These are phyloP conservation scores for Stichopus chloronotus DNA, from an alignment of 35 echinoderm and acorn worm species.

Conservation along the genomic window DNA sequence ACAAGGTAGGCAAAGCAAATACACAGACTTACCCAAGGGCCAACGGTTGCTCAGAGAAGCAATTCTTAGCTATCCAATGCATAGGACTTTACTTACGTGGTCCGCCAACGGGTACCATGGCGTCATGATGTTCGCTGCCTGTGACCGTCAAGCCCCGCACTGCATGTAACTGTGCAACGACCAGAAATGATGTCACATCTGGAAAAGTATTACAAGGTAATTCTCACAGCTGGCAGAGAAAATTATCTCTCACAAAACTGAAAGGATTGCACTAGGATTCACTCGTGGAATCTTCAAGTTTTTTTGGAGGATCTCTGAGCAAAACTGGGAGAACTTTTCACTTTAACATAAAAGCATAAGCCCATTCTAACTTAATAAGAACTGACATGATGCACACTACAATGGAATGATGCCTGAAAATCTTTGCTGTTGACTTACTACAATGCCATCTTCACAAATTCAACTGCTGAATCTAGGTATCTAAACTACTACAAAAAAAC, in stretches of 20 bases:
- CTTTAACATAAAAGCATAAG: no score
- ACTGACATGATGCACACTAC: no score
- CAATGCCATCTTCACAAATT: no score
- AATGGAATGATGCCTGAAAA: no score
- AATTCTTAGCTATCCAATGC: background rate
- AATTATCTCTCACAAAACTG: background rate
- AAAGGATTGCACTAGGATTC: background rate
- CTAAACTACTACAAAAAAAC: no score
- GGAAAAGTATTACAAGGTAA: conserved; percentile 2
- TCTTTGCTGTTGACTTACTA: no score
- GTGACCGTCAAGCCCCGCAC: conserved; percentile 68
- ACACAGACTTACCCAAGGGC: background rate
- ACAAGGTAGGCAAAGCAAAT: background rate
- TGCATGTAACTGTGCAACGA: conserved; percentile 46
- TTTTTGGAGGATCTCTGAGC: background rate
- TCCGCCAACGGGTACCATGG: conserved; percentile 69
- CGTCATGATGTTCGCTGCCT: conserved; percentile 53
- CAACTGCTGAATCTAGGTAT: no score
- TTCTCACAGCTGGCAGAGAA: background rate
- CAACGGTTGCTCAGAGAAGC: background rate
- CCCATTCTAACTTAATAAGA: no score
- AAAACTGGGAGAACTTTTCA: background rate
- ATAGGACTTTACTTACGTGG: conserved; percentile 35
- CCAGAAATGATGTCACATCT: conserved; percentile 63
- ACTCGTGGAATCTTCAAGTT: no score